Base-by-base conservation (phyloP, 2,113 vertebrate species). In the Sylvietta virens region DNA sequence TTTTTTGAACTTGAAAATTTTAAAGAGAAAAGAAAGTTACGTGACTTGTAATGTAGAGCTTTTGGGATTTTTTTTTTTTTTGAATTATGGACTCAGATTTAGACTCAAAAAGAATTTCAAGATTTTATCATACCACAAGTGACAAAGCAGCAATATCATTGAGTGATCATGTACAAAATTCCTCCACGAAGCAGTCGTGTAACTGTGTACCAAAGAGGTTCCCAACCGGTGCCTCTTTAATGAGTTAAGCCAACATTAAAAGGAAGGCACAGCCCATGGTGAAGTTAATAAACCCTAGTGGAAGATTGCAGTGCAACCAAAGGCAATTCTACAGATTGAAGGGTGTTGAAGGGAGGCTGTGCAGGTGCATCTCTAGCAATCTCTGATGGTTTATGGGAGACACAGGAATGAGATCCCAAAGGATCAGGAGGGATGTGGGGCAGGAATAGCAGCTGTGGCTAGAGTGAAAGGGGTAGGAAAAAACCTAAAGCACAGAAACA, bases 281-380 rank as follows among this genome's bases (percentile, higher is more conserved):
- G 23, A 62, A 62, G 23, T 66, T n/a, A 54, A 4, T 28, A 77
- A 77, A 24, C 13, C 21, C 65, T 57, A 27, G 26, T 39, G 48
- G 57, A 56, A 44, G 9, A 45, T 5, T 81, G 22, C 27, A 62
- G 48, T 15, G 28, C 28, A 81, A 40, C 39, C 20, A 58, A 58
- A 79, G 20, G 15, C 23, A 70, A 23, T 37, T 58, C 85, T 4
- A 24, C 20, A 33, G 56, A 40, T 67, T 20, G 37, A 23, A 39
- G 24, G 8, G 10, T 39, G 27, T 33, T 4, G 0, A 20, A 19
- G 7, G 30, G 54, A 62, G 51, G 33, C 9, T 58, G 23, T 16
- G 60, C 61, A 92, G 11, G 3, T 1, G 4, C 8, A 72, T 24
- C 6, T 69, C 26, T 22, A 11, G 10, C 30, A 33, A 0, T 21